Base-by-base conservation (phyloP, 1,140 invertebrate genomes). In the Antheraea mylitta region DNA sequence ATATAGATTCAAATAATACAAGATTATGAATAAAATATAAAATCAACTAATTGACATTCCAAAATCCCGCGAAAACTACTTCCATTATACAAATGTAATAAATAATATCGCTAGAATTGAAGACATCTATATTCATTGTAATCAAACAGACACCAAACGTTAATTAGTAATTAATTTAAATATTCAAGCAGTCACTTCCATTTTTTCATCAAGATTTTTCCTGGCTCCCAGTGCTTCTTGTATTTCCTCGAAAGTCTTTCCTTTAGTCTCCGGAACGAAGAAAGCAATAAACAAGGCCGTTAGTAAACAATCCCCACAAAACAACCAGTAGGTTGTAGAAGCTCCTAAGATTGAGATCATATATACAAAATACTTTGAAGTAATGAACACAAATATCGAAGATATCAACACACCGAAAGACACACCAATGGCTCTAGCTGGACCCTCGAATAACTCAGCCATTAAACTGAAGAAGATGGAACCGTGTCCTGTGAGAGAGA, bases 231-330 rank as follows among this genome's bases (percentile, higher is more conserved):
- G 74, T 19, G 70, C 70, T 0, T 60, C 71, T 64, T 92, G 90
- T 19, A 95, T 94, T 75, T 95, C 93, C 45, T 92, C 88, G n/a
- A 94, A 90, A 18, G 92, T 93, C 75, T 93, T 94, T 7, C 93
- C 93, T 66, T 94, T 94, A 0, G 94, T 95, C 75, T 96, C 95
- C 2, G 93, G 93, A 3, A 95, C 83, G 65, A 94, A 88, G 36
- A 93, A 78, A 42, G 89, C 83, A 18, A 92, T 81, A 61, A 95
- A 94, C 2, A 93, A n/a, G 0, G 90, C 82, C 30, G 92, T 83
- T 0, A 94, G 38, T 67, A 93, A 86, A 67, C 94, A 94, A 58
- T 94, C 87, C 2, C 91, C 91, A 7, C 95, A 87, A 76, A 96
- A 96, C 7, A 95, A 70, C 92, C 94, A 95, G 82, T 94, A 94